Base-by-base conservation (phyloP, 2,888 invertebrate genomes). In the Melolontha melolontha region DNA sequence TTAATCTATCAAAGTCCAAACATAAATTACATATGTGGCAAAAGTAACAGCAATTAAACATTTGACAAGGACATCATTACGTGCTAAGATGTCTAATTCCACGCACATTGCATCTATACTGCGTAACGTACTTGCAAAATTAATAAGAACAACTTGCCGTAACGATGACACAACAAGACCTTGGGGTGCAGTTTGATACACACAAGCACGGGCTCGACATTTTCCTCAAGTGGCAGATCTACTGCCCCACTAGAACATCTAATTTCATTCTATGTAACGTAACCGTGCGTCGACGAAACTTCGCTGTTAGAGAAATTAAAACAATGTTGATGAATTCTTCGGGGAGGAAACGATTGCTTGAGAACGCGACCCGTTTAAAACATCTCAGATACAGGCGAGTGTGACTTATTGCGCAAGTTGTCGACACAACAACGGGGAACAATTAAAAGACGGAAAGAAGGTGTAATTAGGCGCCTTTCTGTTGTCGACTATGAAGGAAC, bases 111-210 rank as follows among this genome's bases (percentile, higher is more conserved):
- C n/a, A n/a, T 41, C 1, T 49, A 22, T 17, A 11, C 22, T 11
- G 5, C n/a, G 5, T 10, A 14, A 22, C 22, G n/a, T 22, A 50
- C 22, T 8, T 17, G 7, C 8, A 11, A 17, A 52, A 34, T 16
- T 52, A 52, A 52, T 39, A 14, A 8, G 39, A 27, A 51, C 27
- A 8, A 14, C 8, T 52, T 16, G 12, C 5, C 10, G 12, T 34
- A 52, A 52, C 12, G 12, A 34, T 34, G 5, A 5, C 34, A 52
- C 52, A 34, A 12, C 1, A 1, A 10, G 12, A 52, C 39, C 52
- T 52, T 52, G 12, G 12, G 52, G 39, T 59, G 29, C 14, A 17
- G 17, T 59, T 59, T 59, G 57, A 44, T 10, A 44, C 22, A 42
- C 10, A 22, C 22, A 22, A 22, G 4, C 22, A 22, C 22, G 2